Evolutionary conservation across 1,140 invertebrate species (phyloP), one percentile per base, ranked within the genome.

Genomic region (Trichonephila clavipes): DNA sequence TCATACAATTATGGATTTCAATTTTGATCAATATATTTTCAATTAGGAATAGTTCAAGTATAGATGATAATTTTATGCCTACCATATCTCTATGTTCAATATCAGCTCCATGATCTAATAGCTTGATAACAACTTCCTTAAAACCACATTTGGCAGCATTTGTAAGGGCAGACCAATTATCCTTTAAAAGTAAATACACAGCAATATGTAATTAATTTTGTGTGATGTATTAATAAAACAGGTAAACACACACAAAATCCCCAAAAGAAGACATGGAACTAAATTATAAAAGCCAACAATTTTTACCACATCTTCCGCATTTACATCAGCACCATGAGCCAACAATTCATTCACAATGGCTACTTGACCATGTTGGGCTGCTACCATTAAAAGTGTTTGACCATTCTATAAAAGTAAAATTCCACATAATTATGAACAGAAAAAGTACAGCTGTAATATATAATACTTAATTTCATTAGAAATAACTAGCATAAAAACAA

Each of bases 1-100:
- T 40, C 3, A 3, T 4, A 40, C 34, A 40, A 1, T 40, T 40
- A 40, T 40, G 34, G 34, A 40, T 40, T 40, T 40, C 1, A 40
- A 40, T 40, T 40, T 40, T 3, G 34, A 40, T 40, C 34, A 40
- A 40, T 40, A 40, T 40, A 40, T 40, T 40, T 40, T 40, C 34
- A 40, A 40, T 40, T 2, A 40, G 34, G 34, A 40, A 40, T 40
- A 4, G 34, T 40, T 40, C 34, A 40, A 77, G 7, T 40, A 40
- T 3, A 40, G 34, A 40, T 40, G 34, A 40, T 40, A 40, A 40
- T 14, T 59, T 61, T 21, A 88, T 6, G 16, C 66, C 7, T 96
- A 99, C 98, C 97, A 99, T 97, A 96, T 99, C 99, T 95, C 98
- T 97, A 94, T 99, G 98, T 95, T 99, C 98, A 82, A 99, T 97